Conservation (phyloP, 2,888 invertebrate species). For the Malthinus flaveolus region DNA sequence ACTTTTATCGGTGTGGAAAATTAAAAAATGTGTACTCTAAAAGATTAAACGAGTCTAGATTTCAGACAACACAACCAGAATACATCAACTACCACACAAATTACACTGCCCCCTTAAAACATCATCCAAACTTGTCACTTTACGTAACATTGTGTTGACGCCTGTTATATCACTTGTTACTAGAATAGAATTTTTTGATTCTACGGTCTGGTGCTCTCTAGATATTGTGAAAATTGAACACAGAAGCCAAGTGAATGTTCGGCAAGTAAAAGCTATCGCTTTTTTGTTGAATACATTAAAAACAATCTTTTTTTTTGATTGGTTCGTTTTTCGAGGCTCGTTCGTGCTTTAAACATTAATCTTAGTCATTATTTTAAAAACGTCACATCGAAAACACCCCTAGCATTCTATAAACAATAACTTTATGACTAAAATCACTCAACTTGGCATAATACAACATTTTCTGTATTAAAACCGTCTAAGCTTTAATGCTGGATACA, state of each 20-base stretch:
- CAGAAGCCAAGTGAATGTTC: slow-evolving; percentile 1
- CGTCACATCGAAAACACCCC: slow-evolving; percentile 14
- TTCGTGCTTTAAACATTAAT: slow-evolving; percentile 24
- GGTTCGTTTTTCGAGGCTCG: slow-evolving; percentile 16
- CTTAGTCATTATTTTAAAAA: slow-evolving; percentile 22
- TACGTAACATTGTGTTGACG: slow-evolving; percentile 38
- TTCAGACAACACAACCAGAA: slow-evolving; percentile 37
- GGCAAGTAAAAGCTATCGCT: background rate
- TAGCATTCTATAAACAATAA: slow-evolving; percentile 35
- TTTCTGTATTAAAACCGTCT: slow-evolving; percentile 27
- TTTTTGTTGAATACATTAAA: slow-evolving; percentile 9
- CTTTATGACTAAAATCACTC: slow-evolving; percentile 32
- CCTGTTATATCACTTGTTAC: slow-evolving; percentile 38
- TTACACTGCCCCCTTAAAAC: slow-evolving; percentile 32
- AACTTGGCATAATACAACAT: slow-evolving; percentile 24
- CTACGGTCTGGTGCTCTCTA: slow-evolving; percentile 30
- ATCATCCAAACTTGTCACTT: slow-evolving; percentile 26
- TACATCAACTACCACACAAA: slow-evolving; percentile 32
- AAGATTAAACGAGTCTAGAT: slow-evolving; percentile 47
- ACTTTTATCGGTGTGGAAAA: slow-evolving; percentile 45
- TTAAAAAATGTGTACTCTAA: slow-evolving; percentile 48
- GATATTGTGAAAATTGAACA: slow-evolving; percentile 14
- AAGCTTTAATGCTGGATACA: slow-evolving; percentile 37
- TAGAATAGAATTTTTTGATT: slow-evolving; percentile 33
- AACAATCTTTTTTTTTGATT: slow-evolving; percentile 18